Evolutionary conservation across 1,140 invertebrate genomes (phyloP).

Genomic region (Carcinoscorpius rotundicauda): DNA sequence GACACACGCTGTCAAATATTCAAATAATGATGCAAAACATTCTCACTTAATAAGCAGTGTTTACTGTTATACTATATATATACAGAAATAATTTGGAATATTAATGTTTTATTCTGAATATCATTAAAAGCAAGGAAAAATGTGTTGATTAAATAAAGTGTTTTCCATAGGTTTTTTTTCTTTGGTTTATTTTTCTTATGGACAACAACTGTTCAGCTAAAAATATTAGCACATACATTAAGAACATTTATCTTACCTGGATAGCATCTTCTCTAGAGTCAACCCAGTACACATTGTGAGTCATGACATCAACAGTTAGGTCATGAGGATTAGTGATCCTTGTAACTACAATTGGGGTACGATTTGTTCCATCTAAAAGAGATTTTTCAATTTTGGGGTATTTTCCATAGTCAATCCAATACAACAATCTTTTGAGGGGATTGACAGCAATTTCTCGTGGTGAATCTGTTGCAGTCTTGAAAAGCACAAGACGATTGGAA

Average conservation of each 20-base stretch:
- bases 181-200: too few species aligned
- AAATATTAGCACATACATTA: too few species aligned
- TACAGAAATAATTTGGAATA: too few species aligned
- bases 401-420: slow-evolving; percentile 98
- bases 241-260: slow-evolving; percentile 53
- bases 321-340: slow-evolving; percentile 84
- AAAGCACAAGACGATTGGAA: slow-evolving; percentile 72
- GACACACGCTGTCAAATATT: slow-evolving; percentile 30
- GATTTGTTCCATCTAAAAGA: slow-evolving; percentile 75
- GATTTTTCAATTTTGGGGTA: slow-evolving; percentile 88
- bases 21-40: too few species aligned
- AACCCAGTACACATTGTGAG: slow-evolving; percentile 95
- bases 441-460: slow-evolving; percentile 92
- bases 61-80: too few species aligned
- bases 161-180: too few species aligned
- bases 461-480: slow-evolving; percentile 84
- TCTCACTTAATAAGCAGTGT: too few species aligned
- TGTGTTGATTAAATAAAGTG: too few species aligned
- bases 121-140: too few species aligned
- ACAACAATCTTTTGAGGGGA: slow-evolving; percentile 80
- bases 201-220: too few species aligned
- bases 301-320: slow-evolving; percentile 83
- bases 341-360: slow-evolving; percentile 72
- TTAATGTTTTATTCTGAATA: too few species aligned
- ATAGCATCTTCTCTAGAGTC: slow-evolving; percentile 87